Conservation (phyloP, 2,888 invertebrate genomes). For the Ophraella communa region DNA sequence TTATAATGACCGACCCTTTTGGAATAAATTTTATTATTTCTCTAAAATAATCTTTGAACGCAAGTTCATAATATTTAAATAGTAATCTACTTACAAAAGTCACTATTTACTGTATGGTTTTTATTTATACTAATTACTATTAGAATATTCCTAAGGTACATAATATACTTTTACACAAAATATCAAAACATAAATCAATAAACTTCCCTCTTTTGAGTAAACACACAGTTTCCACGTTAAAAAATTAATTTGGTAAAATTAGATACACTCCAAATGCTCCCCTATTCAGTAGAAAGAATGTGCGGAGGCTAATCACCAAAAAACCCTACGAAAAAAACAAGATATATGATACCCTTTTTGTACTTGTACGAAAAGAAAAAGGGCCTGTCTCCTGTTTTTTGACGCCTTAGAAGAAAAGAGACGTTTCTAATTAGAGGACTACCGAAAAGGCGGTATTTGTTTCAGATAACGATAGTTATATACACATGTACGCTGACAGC, state of each 20-base stretch:
- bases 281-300: constrained; percentile 3
- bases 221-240: neutral
- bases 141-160: too few species aligned
- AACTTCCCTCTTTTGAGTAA: neutral
- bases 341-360: constrained; percentile 23
- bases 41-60: too few species aligned
- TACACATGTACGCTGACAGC: constrained; percentile 34
- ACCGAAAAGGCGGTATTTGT: constrained; percentile 43
- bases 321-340: constrained; percentile 7
- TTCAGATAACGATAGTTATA: constrained; percentile 35
- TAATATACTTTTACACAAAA: neutral
- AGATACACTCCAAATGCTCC: constrained; percentile 14
- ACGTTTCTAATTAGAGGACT: constrained; percentile 46
- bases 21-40: too few species aligned
- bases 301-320: constrained; percentile 14
- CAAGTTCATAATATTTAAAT: too few species aligned
- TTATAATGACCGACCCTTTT: too few species aligned
- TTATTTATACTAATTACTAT: too few species aligned
- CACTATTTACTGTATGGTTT: too few species aligned
- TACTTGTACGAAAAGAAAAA: constrained; percentile 10
- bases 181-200: neutral
- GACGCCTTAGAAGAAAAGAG: constrained; percentile 33
- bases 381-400: constrained; percentile 32
- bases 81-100: too few species aligned
- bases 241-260: constrained; percentile 18